Evolutionary conservation across 2,888 invertebrate genomes (phyloP).

Genomic region (Heliconius charithonia): DNA sequence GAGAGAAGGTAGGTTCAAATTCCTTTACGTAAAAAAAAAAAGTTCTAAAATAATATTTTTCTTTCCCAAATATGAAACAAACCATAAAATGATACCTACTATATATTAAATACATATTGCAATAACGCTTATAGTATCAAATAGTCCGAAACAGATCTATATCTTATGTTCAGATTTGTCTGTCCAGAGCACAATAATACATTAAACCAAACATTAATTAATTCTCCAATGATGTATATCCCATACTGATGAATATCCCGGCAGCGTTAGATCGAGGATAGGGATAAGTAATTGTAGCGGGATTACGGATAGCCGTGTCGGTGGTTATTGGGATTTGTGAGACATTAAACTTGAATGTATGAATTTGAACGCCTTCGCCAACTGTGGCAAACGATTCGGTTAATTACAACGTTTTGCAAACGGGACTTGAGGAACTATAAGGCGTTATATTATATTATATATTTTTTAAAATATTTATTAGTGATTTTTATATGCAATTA

Average conservation of each 20-base stretch:
- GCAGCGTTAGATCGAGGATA: slow-evolving; percentile 2
- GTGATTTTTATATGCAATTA: not conserved
- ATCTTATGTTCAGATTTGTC: slow-evolving; percentile 6
- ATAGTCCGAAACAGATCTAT: not conserved
- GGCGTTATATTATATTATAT: not conserved
- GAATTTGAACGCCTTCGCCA: slow-evolving; percentile 7
- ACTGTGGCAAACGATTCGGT: not conserved
- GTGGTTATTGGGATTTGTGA: slow-evolving; percentile 21
- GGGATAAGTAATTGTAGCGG: slow-evolving; percentile 15
- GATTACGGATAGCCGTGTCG: slow-evolving; percentile 14
- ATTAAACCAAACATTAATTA: slow-evolving; percentile 21
- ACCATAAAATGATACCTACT: not conserved
- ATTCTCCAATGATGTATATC: slow-evolving; percentile 14
- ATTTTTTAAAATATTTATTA: not conserved
- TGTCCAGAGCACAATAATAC: not conserved
- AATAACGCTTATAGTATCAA: not conserved
- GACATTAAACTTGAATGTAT: slow-evolving; percentile 25
- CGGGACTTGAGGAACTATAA: not conserved
- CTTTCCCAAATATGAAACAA: not conserved
- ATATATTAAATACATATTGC: not conserved
- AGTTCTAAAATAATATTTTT: no score
- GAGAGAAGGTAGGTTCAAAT: not conserved
- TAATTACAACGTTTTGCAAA: slow-evolving; percentile 7
- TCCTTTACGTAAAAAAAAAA: not conserved
- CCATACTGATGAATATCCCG: slow-evolving; percentile 20